Conservation (phyloP, 1,140 invertebrate species). For the Pteromalus puparum region DNA sequence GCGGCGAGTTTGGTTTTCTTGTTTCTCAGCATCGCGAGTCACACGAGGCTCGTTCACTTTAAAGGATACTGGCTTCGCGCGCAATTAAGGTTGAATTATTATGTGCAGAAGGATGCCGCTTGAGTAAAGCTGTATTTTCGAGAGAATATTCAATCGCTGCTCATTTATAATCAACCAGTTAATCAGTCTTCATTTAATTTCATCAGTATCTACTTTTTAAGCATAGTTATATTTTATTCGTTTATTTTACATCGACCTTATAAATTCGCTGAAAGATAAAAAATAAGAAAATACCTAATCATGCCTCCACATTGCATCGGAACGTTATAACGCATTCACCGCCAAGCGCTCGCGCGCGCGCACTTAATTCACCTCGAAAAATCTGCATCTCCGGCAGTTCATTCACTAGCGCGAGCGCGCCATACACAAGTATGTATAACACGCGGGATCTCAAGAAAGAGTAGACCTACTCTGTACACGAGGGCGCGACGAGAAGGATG, state of each 20-base stretch:
- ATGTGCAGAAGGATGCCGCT: neutral
- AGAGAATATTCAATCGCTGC: neutral
- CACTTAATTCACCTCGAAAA: neutral
- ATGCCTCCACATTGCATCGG: too few relatives aligned
- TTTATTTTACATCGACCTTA: too few relatives aligned
- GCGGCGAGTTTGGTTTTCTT: conserved; percentile 15
- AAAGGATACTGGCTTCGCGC: neutral
- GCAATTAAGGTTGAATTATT: neutral
- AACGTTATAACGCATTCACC: neutral
- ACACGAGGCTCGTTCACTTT: conserved; percentile 15
- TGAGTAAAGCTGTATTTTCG: neutral
- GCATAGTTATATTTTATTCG: too few relatives aligned
- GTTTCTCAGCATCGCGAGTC: neutral
- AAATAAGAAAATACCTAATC: too few relatives aligned
- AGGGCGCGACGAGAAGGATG: neutral
- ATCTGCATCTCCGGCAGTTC: neutral
- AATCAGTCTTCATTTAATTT: too few relatives aligned
- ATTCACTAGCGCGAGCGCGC: neutral
- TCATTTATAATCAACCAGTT: neutral
- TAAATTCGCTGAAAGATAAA: too few relatives aligned
- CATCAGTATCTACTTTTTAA: too few relatives aligned
- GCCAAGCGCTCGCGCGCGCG: too few relatives aligned
- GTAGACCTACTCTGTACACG: neutral
- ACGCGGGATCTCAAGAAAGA: neutral
- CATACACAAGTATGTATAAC: neutral